Evolutionary conservation across 2,113 vertebrate genomes (phyloP).

Genomic region (Tricholaema leucomelas): DNA sequence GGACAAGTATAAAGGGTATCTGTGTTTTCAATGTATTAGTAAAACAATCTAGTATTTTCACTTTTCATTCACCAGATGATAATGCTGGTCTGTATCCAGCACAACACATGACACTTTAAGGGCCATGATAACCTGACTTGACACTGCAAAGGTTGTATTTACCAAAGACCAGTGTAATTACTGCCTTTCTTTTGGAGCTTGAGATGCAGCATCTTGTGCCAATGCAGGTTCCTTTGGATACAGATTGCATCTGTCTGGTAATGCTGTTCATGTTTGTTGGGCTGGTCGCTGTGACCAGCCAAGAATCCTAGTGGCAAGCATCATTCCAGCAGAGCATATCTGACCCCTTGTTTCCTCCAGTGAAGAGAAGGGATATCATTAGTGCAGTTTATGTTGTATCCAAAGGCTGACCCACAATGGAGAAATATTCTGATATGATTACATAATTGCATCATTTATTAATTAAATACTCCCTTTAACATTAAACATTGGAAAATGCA

Average conservation of each 20-base stretch:
- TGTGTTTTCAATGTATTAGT: not conserved
- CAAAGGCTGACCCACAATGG: not conserved
- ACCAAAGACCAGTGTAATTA: not conserved
- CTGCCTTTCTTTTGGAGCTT: not conserved
- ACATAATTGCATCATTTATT: not conserved
- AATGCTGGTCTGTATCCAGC: not conserved
- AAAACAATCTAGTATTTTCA: not conserved
- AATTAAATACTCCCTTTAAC: not conserved
- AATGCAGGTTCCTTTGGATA: not conserved
- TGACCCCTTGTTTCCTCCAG: not conserved
- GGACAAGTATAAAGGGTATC: not conserved
- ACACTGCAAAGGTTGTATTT: not conserved
- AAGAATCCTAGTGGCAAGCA: not conserved
- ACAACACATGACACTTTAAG: not conserved
- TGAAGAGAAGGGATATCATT: not conserved
- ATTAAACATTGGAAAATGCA: not conserved
- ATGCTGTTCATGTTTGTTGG: not conserved
- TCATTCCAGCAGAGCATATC: not conserved
- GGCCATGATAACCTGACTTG: not conserved
- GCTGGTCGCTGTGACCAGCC: not conserved
- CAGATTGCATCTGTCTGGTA: not conserved
- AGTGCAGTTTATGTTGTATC: not conserved
- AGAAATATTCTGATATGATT: not conserved
- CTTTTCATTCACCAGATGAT: not conserved
- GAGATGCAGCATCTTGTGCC: not conserved